Conservation (phyloP, 2,113 vertebrate species). For the Xenopus tropicalis region DNA sequence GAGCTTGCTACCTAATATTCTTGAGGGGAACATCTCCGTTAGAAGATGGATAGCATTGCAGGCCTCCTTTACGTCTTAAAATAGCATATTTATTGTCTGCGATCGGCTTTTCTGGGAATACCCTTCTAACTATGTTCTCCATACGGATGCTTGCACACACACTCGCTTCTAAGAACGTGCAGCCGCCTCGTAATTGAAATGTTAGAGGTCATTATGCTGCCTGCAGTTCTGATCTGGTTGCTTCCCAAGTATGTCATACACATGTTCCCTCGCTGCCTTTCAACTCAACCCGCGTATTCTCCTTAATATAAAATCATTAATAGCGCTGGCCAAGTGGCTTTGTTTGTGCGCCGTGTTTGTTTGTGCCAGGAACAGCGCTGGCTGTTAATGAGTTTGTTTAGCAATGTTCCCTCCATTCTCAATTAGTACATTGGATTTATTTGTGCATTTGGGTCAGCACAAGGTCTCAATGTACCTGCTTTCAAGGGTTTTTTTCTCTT, state of each 20-base stretch:
- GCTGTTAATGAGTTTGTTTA: not conserved
- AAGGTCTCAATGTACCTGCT: not conserved
- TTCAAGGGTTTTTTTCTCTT: no score
- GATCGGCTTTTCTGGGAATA: conserved; percentile 1
- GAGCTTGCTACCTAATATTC: not conserved
- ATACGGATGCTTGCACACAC: not conserved
- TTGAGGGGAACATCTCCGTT: not conserved
- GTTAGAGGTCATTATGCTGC: not conserved
- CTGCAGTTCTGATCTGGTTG: not conserved
- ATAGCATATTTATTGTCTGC: conserved; percentile 1
- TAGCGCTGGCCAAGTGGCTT: not conserved
- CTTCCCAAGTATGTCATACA: not conserved
- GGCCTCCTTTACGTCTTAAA: not conserved
- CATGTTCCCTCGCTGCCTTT: not conserved
- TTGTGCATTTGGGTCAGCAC: not conserved
- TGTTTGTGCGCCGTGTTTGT: not conserved
- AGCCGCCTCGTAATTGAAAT: not conserved
- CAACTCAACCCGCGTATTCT: not conserved
- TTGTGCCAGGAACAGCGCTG: not conserved
- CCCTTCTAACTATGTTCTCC: not conserved
- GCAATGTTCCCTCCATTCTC: not conserved
- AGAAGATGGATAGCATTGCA: not conserved
- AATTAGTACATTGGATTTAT: not conserved
- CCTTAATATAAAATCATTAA: not conserved
- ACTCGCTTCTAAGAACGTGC: not conserved